A percentile compares a stretch with the other conserved stretches of the same genome.
Evolutionary conservation across 1,140 invertebrate species (phyloP).

Genomic region (Leptinotarsa undecemlineata): DNA sequence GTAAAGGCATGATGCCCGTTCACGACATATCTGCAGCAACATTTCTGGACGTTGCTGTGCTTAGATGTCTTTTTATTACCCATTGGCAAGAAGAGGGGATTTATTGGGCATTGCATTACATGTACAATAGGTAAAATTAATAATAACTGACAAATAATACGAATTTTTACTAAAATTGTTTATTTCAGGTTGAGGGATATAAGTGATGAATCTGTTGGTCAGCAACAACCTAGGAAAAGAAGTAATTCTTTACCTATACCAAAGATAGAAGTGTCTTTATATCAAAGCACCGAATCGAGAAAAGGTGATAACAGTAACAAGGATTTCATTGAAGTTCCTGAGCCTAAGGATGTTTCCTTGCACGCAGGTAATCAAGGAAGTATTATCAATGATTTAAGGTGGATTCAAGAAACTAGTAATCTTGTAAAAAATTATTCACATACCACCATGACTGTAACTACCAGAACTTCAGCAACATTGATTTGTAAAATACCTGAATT

Average conservation of each 20-base stretch:
- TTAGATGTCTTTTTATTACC: slow-evolving; percentile 93
- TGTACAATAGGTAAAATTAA: slow-evolving; percentile 76
- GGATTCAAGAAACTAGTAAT: too few relatives aligned
- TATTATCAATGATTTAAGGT: too few relatives aligned
- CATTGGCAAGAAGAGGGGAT: slow-evolving; percentile 98
- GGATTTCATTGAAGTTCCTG: slow-evolving; percentile 76
- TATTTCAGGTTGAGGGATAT: slow-evolving; percentile 73
- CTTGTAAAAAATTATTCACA: too few relatives aligned
- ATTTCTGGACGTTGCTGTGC: slow-evolving; percentile 92
- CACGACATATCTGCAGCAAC: slow-evolving; percentile 83
- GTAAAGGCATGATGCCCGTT: slow-evolving; percentile 22
- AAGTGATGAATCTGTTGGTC: slow-evolving; percentile 74
- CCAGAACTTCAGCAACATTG: too few relatives aligned
- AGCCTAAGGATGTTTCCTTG: slow-evolving; percentile 65
- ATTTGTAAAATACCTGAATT: too few relatives aligned
- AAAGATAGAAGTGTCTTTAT: slow-evolving; percentile 86
- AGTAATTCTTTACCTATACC: slow-evolving; percentile 93
- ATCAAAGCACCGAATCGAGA: slow-evolving; percentile 72
- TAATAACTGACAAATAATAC: too few relatives aligned
- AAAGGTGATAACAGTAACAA: slow-evolving; percentile 69
- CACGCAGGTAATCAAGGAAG: slow-evolving; percentile 54
- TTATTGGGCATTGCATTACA: slow-evolving; percentile 94
- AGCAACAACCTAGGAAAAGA: slow-evolving; percentile 74
- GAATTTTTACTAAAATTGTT: slow-evolving; percentile 34
- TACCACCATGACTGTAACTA: too few relatives aligned